Evolutionary conservation across 2,113 vertebrate species (phyloP), one percentile per base, ranked within the genome.

Genomic region (Regulus satrapa): DNA sequence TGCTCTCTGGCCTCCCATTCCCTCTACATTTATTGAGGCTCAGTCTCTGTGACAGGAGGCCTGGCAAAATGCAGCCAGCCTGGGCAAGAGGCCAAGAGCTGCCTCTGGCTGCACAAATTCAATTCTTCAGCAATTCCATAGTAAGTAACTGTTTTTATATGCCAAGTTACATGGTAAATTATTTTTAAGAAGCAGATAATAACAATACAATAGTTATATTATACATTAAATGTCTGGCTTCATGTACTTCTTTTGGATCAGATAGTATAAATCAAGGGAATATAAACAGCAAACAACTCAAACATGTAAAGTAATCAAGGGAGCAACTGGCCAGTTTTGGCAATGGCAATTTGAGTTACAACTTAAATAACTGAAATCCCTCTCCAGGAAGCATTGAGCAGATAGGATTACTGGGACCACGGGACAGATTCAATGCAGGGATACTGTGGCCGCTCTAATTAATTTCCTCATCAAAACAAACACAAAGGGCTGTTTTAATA

Each of bases 151-250:
- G 71, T 45, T 92, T 91, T 80, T 93, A 89, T 67, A 92, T 73
- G 79, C 82, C 71, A 96, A 93, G 82, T 90, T 96, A 92, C 64
- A 92, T 14, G 63, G 85, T 85, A 66, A 92, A 89, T 96, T 95
- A 95, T 95, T 94, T 94, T 95, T 85, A 97, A 97, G 84, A 34
- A 96, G 93, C 75, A 95, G 87, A 89, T 95, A 96, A 89, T 79
- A 95, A 92, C 59, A 89, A 77, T 28, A 80, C 86, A 89, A 61
- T 74, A 41, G 75, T 81, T 88, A 90, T 92, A 91, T 93, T 85
- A 82, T 88, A 89, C 85, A 85, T 82, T 96, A 85, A 76, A 95
- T 82, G 71, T 49, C 77, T 94, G 89, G 82, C 89, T 96, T 87
- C 71, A 79, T 26, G 8, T 85, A 67, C 52, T 88, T 49, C 71